Conservation (phyloP, 2,113 vertebrate species). For the Entomyzon cyanotis region DNA sequence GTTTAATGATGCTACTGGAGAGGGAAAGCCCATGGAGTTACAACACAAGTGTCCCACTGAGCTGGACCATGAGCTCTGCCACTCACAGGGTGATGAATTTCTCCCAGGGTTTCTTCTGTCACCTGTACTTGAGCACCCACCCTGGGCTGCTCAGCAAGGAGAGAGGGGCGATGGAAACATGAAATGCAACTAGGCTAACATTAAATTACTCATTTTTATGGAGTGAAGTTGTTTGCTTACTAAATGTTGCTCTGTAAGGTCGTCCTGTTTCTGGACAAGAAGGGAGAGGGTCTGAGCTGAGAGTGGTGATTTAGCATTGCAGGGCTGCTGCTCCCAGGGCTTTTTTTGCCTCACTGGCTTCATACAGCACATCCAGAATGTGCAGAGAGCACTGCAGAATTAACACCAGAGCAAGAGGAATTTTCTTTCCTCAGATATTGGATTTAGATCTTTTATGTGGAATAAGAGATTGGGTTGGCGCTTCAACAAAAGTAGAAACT, state of each 20-base stretch:
- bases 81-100: fast-evolving
- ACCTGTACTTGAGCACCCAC: background rate
- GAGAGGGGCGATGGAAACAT: background rate
- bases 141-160: fast-evolving
- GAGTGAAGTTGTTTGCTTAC: background rate
- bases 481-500: background rate
- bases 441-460: background rate
- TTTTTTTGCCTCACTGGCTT: background rate
- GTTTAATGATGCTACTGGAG: background rate
- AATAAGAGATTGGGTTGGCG: background rate
- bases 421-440: background rate
- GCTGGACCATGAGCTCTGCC: background rate
- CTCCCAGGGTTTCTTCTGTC: background rate
- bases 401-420: background rate
- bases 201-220: background rate
- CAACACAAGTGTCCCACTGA: fast-evolving
- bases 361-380: fast-evolving
- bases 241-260: background rate
- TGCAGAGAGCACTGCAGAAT: background rate
- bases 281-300: background rate
- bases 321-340: background rate
- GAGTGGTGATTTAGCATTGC: background rate
- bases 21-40: fast-evolving
- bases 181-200: too few species aligned
- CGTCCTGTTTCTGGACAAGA: background rate